phyloP scores from a whole-genome alignment of 2,888 invertebrate genomes.

The Stenolophus ochropezus region DNA sequence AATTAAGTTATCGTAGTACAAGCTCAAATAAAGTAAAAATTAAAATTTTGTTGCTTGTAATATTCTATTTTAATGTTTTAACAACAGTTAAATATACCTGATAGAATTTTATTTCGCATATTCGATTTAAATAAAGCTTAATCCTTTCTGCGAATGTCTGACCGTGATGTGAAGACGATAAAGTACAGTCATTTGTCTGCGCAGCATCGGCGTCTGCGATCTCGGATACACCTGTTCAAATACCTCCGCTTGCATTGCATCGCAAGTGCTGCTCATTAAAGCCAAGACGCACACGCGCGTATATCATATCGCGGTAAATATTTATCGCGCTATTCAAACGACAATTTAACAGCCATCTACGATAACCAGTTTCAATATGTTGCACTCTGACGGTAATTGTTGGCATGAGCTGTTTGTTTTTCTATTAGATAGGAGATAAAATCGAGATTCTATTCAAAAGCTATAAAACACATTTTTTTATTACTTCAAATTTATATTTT shows the following conservation, averaged over 20 bases:
- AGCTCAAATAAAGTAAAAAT: too few relatives aligned
- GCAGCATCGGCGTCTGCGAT: background rate
- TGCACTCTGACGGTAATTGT: slow-evolving; percentile 30
- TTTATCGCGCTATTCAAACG: slow-evolving; percentile 22
- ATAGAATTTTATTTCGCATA: background rate
- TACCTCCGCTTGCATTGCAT: slow-evolving; percentile 34
- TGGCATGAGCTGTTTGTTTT: background rate
- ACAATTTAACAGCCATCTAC: slow-evolving; percentile 17
- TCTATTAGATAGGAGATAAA: background rate
- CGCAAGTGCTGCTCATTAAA: slow-evolving; percentile 45
- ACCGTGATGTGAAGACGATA: background rate
- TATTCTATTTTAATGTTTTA: too few relatives aligned
- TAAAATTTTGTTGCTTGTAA: too few relatives aligned
- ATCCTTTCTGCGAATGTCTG: background rate
- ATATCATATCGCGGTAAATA: slow-evolving; percentile 38
- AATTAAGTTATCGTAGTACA: too few relatives aligned
- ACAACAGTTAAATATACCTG: too few relatives aligned
- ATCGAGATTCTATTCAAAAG: background rate
- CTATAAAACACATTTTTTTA: too few relatives aligned
- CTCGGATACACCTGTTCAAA: slow-evolving; percentile 48
- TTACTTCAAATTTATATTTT: too few relatives aligned
- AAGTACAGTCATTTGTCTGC: slow-evolving; percentile 18
- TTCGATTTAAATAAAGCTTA: background rate
- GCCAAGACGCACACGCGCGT: slow-evolving; percentile 19
- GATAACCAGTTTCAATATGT: slow-evolving; percentile 29